Evolutionary conservation across 2,113 vertebrate species (phyloP), one percentile per base, ranked within the genome.

Genomic region (Cygnus atratus): DNA sequence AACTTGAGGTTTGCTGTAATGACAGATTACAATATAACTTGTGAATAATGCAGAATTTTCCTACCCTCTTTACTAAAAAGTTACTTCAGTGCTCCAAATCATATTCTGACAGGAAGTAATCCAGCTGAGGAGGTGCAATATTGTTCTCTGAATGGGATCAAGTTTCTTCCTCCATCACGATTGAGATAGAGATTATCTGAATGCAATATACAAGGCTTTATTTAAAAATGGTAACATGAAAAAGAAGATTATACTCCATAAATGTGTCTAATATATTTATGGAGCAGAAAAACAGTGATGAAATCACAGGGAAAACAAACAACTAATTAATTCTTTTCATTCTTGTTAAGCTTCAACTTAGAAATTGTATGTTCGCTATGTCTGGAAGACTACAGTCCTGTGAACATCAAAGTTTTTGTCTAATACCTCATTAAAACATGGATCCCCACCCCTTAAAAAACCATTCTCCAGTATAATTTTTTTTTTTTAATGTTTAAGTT

Each of bases 1-100:
- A 57, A 58, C 80, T 89, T 72, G 96, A 95, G 68, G 55, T 67
- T 74, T 24, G 5, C 98, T 98, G 97, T 35, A 98, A 98, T 6
- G 82, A 97, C 57, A 97, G 43, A 90, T 96, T 76, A 96, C 71
- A 96, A 91, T 94, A 83, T 68, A 2, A 93, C 22, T 72, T 55
- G 57, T 46, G 37, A 0, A 1, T 62, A 58, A 93, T 9, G 33
- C 46, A 92, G 76, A 90, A 93, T 10, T 80, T 50, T 93, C 48
- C 31, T 28, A 68, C 46, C 17, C 26, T 85, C 48, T 95, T 94
- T 88, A 90, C 44, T 96, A 66, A 95, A 80, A 94, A 46, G 37
- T 75, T 76, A 78, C 48, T 88, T 10, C 74, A 95, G 92, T 78
- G 54, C 67, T 81, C 25, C 71, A 88, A 92, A 66, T 93, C 43